Percentiles rank a stretch among this genome's conserved stretches.
Conservation (phyloP, 2,113 vertebrate species). For the Aphyosemion australe region DNA sequence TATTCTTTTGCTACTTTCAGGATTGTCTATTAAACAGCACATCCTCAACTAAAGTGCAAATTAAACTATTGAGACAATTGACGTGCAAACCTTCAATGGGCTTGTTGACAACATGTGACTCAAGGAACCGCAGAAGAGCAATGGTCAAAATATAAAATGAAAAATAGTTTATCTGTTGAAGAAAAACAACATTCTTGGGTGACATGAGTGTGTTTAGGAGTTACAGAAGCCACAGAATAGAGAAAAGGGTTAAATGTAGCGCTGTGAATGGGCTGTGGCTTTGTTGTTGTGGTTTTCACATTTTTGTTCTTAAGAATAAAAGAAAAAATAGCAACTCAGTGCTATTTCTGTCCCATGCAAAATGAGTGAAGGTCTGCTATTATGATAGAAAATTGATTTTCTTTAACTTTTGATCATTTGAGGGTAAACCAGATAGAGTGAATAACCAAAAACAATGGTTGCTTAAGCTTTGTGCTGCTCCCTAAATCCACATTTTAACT, state of each 20-base stretch:
- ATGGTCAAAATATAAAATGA: slow-evolving; percentile 46
- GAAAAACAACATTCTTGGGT: slow-evolving; percentile 72
- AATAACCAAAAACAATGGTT: background rate
- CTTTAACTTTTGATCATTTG: no score
- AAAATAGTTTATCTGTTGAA: slow-evolving; percentile 63
- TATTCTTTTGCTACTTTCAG: no score
- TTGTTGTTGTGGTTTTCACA: slow-evolving; percentile 62
- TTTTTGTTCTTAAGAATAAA: slow-evolving; percentile 45
- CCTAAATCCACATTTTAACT: background rate
- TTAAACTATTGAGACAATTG: no score
- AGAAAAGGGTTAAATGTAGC: slow-evolving; percentile 57
- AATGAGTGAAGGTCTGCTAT: slow-evolving; percentile 40
- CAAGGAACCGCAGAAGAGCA: slow-evolving; percentile 58
- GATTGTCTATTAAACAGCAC: no score
- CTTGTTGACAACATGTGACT: slow-evolving; percentile 44
- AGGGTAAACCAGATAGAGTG: no score
- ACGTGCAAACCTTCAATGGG: slow-evolving; percentile 27
- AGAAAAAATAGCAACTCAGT: slow-evolving; percentile 42
- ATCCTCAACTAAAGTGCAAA: no score
- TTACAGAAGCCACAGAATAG: slow-evolving; percentile 51
- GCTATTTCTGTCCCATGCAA: slow-evolving; percentile 54
- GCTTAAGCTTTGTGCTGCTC: background rate
- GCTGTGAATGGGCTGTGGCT: slow-evolving; percentile 31
- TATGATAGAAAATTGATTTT: no score
- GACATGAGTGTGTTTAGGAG: slow-evolving; percentile 67